Evolutionary conservation across 2,113 vertebrate genomes (phyloP).

Genomic region (Oxygymnocypris stewartii): DNA sequence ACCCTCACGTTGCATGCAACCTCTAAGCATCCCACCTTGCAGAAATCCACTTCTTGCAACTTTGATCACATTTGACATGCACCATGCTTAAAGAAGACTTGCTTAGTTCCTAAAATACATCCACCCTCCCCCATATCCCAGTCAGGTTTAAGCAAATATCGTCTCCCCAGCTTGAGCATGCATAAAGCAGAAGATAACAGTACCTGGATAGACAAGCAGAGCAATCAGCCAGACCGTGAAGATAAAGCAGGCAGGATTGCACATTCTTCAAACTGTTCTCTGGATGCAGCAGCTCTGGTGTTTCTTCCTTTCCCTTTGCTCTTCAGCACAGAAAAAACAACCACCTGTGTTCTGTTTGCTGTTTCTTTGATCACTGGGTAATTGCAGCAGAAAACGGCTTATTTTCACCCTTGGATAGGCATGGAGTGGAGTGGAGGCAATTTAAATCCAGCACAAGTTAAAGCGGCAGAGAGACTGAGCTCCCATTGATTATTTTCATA

Average conservation of each 20-base stretch:
- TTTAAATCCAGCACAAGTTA: slow-evolving; percentile 72
- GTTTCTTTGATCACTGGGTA: slow-evolving; percentile 48
- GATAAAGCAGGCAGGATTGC: slow-evolving; percentile 72
- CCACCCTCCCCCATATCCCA: not conserved
- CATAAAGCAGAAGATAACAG: slow-evolving; percentile 54
- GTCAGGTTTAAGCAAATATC: slow-evolving; percentile 10
- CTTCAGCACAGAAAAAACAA: slow-evolving; percentile 38
- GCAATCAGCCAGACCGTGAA: slow-evolving; percentile 74
- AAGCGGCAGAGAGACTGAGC: slow-evolving; percentile 61
- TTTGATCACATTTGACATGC: slow-evolving; percentile 14
- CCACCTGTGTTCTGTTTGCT: slow-evolving; percentile 47
- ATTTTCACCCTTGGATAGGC: slow-evolving; percentile 21
- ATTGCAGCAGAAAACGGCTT: slow-evolving; percentile 54
- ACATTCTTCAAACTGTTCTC: slow-evolving; percentile 72
- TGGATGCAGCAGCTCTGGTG: slow-evolving; percentile 51
- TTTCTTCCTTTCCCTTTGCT: slow-evolving; percentile 54
- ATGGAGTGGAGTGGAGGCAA: slow-evolving; percentile 54
- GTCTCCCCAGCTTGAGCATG: slow-evolving; percentile 25
- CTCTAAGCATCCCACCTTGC: not conserved
- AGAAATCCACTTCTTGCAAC: slow-evolving; percentile 3
- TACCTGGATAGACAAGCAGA: slow-evolving; percentile 78
- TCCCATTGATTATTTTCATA: slow-evolving; percentile 66
- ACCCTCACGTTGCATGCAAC: not conserved
- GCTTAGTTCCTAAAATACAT: not conserved
- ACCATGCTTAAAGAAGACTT: not conserved